A percentile compares a stretch with the other conserved stretches of the same genome.
Evolutionary conservation across 1,140 invertebrate genomes (phyloP).

Genomic region (Drosophila pandora): DNA sequence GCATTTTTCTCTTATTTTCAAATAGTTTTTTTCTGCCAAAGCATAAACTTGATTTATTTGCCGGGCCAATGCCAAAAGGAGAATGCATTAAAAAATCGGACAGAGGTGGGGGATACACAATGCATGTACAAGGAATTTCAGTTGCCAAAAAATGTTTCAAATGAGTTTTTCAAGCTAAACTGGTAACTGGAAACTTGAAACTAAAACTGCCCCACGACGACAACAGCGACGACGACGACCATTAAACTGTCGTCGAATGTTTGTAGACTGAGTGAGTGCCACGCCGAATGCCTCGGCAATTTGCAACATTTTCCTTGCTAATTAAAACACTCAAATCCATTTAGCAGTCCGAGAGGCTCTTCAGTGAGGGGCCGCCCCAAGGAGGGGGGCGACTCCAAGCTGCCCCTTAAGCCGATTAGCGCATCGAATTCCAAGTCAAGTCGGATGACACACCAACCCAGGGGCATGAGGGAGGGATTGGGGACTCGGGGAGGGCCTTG

Average conservation of each 20-base stretch:
- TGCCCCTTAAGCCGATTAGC: conserved; percentile 58
- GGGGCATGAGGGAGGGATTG: neutral
- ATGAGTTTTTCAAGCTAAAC: conserved; percentile 36
- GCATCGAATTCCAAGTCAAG: conserved; percentile 49
- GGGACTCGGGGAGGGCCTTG: neutral
- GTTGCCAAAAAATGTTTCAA: conserved; percentile 49
- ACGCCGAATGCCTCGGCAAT: conserved; percentile 43
- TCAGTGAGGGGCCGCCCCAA: too few relatives aligned
- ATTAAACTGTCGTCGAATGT: conserved; percentile 50
- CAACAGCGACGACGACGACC: conserved; percentile 37
- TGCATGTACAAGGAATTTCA: conserved; percentile 7
- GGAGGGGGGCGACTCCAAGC: neutral
- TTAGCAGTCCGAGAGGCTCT: conserved; percentile 47
- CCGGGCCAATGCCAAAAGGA: conserved; percentile 63
- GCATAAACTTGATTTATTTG: conserved; percentile 76
- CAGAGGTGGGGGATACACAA: neutral
- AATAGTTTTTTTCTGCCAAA: conserved; percentile 34
- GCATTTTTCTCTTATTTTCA: conserved; percentile 33
- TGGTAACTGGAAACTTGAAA: conserved; percentile 45
- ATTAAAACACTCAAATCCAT: conserved; percentile 78
- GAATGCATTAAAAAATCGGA: conserved; percentile 53
- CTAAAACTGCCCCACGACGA: conserved; percentile 43
- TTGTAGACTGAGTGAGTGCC: conserved; percentile 14
- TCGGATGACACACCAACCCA: conserved; percentile 25
- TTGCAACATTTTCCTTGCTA: conserved; percentile 72